A percentile compares a stretch with the other conserved stretches of the same genome.
Evolutionary conservation across 2,113 vertebrate species (phyloP).

Genomic region (Ptyas mucosa): DNA sequence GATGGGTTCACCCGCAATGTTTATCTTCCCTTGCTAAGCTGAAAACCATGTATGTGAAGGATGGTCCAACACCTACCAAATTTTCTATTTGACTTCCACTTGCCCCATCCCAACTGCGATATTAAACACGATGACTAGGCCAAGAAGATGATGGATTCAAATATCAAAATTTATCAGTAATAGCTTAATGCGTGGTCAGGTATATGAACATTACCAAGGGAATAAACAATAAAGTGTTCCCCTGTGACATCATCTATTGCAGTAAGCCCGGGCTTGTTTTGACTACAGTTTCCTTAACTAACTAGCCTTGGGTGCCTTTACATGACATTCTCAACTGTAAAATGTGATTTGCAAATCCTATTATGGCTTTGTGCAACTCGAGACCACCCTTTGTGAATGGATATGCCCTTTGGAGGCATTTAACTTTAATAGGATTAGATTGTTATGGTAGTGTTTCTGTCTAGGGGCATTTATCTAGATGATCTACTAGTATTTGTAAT

Average conservation of each 20-base stretch:
- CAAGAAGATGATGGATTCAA: neutral
- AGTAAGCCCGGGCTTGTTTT: neutral
- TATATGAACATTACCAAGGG: neutral
- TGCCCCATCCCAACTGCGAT: neutral
- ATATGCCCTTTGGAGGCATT: neutral
- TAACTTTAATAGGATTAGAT: neutral
- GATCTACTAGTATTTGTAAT: neutral
- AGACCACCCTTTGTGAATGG: neutral
- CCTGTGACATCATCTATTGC: neutral
- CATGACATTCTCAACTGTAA: neutral
- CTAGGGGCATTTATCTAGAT: neutral
- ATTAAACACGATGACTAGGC: neutral
- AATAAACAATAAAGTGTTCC: neutral
- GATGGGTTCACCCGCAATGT: neutral
- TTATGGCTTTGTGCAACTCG: neutral
- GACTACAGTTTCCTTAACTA: neutral
- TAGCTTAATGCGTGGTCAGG: neutral
- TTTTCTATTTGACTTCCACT: neutral
- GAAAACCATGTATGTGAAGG: neutral
- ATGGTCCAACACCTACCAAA: neutral
- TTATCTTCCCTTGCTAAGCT: neutral
- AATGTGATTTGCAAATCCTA: neutral
- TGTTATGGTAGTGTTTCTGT: neutral
- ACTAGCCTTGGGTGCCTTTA: neutral
- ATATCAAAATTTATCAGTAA: neutral